Evolutionary conservation across 2,113 vertebrate species (phyloP).

Genomic region (Macquaria ambigua): DNA sequence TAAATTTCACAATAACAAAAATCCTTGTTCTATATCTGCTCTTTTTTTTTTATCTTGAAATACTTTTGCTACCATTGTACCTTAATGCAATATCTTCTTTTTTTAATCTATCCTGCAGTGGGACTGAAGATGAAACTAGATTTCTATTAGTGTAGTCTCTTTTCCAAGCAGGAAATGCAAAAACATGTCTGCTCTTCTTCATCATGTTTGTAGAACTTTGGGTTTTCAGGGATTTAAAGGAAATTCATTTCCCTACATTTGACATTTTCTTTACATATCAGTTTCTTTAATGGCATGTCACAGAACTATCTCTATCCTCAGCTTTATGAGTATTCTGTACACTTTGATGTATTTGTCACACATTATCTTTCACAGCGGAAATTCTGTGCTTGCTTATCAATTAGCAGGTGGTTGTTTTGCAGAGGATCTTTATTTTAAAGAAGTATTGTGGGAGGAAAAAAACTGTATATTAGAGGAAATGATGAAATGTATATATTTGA

Average conservation of each 20-base stretch:
- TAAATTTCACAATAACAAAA: neutral
- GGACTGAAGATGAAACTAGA: slow-evolving; percentile 2
- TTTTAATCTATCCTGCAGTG: neutral
- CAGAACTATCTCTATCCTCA: neutral
- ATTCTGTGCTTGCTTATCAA: neutral
- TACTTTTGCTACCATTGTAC: neutral
- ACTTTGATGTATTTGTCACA: neutral
- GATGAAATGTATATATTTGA: neutral
- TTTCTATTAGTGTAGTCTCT: neutral
- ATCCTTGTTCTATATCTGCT: too few species aligned
- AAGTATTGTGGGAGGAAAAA: neutral
- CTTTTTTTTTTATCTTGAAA: neutral
- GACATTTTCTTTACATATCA: neutral
- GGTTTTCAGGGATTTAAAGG: neutral
- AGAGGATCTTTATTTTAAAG: neutral
- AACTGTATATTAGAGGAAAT: neutral
- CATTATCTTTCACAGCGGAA: neutral
- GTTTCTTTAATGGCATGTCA: neutral
- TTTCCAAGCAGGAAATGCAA: neutral
- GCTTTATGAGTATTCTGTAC: neutral
- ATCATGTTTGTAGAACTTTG: neutral
- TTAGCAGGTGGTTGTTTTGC: neutral
- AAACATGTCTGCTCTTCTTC: neutral
- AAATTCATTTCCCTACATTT: neutral
- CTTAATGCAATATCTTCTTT: neutral